phyloP scores from a whole-genome alignment of 2,113 vertebrate genomes.

The Alosa alosa region DNA sequence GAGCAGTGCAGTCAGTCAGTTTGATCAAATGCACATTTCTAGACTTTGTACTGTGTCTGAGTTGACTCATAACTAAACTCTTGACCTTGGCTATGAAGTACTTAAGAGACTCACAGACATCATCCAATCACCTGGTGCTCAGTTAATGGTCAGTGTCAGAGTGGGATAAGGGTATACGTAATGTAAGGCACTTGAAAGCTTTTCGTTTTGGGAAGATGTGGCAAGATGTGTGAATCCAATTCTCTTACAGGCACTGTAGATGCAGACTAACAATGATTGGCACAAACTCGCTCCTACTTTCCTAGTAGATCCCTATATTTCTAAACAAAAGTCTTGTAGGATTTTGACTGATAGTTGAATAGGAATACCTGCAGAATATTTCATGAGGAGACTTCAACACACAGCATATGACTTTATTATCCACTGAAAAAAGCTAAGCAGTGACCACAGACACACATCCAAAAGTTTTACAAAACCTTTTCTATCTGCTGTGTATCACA shows the following conservation, averaged over 20 bases:
- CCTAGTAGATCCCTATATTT: background rate
- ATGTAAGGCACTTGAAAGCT: too few relatives aligned
- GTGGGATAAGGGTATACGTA: too few relatives aligned
- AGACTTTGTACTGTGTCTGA: background rate
- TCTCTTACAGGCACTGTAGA: background rate
- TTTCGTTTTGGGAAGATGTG: too few relatives aligned
- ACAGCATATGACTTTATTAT: background rate
- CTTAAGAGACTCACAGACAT: background rate
- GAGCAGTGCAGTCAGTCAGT: background rate
- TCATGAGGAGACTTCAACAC: background rate
- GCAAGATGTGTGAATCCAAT: too few relatives aligned
- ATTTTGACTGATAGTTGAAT: background rate
- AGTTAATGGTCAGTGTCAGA: too few relatives aligned
- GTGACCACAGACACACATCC: background rate
- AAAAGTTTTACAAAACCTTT: background rate
- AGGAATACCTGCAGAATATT: background rate
- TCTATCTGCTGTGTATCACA: background rate
- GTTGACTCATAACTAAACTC: background rate
- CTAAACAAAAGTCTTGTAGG: background rate
- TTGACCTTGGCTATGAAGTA: background rate
- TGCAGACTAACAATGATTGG: background rate
- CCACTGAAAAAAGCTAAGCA: background rate
- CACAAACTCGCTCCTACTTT: too few relatives aligned
- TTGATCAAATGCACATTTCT: background rate
- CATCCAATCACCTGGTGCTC: background rate